phyloP scores from a whole-genome alignment of 2,113 vertebrate genomes.

The Otocyon megalotis region DNA sequence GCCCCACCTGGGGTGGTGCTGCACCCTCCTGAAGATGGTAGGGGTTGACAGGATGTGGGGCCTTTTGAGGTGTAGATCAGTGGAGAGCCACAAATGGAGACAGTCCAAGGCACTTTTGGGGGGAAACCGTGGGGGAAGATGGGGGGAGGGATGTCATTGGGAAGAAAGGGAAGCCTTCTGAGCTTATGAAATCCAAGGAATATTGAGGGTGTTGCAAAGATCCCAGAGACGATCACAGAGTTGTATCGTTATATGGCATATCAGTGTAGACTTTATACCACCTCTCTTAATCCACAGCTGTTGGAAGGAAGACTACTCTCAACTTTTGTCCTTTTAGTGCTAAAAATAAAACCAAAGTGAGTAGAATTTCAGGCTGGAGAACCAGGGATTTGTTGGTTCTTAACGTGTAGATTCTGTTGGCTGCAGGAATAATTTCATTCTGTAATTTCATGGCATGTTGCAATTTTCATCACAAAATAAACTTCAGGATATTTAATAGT shows the following conservation, averaged over 20 bases:
- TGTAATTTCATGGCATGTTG: slow-evolving; percentile 1
- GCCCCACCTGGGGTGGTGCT: neutral
- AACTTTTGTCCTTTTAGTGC: neutral
- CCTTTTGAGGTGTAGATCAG: neutral
- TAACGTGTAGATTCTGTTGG: neutral
- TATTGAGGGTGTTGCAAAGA: neutral
- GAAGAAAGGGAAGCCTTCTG: neutral
- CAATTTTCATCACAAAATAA: neutral
- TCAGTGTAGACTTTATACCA: neutral
- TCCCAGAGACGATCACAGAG: too few relatives aligned
- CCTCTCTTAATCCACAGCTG: neutral
- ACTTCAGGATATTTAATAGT: neutral
- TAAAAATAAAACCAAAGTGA: neutral
- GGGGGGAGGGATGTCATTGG: neutral
- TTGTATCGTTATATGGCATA: too few relatives aligned
- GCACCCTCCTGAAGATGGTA: neutral
- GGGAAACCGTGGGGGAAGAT: neutral
- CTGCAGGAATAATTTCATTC: neutral
- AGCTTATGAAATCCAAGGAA: neutral
- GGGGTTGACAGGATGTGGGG: too few relatives aligned
- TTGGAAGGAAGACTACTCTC: neutral
- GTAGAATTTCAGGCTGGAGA: neutral
- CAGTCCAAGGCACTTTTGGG: neutral
- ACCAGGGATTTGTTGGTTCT: neutral
- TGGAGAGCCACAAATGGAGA: neutral